phyloP scores from a whole-genome alignment of 2,797 vertebrate genomes.

The Chiloscyllium punctatum region DNA sequence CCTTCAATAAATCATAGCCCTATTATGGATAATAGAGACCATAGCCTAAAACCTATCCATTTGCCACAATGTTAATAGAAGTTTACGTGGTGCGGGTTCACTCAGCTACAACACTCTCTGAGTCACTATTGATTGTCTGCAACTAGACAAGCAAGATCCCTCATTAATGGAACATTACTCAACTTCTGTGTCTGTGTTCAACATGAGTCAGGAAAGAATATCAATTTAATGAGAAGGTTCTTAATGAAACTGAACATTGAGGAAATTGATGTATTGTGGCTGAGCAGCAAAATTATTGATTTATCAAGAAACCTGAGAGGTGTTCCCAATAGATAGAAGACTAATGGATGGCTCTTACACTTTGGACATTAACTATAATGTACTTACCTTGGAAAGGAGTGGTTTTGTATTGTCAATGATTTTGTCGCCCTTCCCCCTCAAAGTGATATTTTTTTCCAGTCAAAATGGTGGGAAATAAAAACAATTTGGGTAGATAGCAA shows the following conservation, averaged over 20 bases:
- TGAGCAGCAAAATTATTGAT: not conserved
- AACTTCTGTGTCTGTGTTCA: not conserved
- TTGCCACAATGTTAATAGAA: not conserved
- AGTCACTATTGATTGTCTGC: not conserved
- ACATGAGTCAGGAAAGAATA: not conserved
- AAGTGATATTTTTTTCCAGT: not conserved
- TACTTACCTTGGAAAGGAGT: not conserved
- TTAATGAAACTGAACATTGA: not conserved
- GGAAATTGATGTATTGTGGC: slow-evolving; percentile 12
- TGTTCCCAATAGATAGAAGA: not conserved
- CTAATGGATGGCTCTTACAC: not conserved
- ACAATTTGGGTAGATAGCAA: not conserved
- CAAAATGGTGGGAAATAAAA: not conserved
- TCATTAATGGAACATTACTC: not conserved
- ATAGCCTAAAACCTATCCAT: not conserved
- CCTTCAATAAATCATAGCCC: not conserved
- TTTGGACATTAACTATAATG: not conserved
- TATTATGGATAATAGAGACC: not conserved
- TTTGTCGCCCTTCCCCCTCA: not conserved
- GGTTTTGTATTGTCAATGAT: not conserved
- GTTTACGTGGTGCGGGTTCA: not conserved
- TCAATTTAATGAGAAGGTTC: not conserved
- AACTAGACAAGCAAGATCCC: not conserved
- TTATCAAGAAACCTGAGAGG: not conserved
- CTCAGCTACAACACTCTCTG: not conserved